Evolutionary conservation across 2,113 vertebrate genomes (phyloP).

Genomic region (Sylvietta virens): DNA sequence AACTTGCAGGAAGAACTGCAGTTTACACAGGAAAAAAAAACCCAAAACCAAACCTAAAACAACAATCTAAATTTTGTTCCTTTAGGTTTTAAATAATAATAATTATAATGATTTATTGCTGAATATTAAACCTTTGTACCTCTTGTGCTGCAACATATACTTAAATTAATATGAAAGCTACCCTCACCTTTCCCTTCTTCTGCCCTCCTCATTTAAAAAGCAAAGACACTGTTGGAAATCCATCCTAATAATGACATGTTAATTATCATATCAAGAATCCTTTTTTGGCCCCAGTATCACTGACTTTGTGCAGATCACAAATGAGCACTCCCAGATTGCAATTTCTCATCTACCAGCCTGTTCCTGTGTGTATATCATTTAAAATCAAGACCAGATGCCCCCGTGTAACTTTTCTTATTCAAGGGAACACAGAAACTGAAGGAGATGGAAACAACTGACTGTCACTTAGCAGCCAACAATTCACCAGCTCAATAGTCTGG

Average conservation of each 20-base stretch:
- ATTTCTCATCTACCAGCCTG: background rate
- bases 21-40: background rate
- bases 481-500: background rate
- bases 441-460: background rate
- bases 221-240: background rate
- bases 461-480: background rate
- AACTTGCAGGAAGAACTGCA: background rate
- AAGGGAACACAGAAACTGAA: background rate
- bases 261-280: background rate
- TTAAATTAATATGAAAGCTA: background rate
- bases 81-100: background rate
- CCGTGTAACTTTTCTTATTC: background rate
- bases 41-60: background rate
- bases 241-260: background rate
- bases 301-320: background rate
- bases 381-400: background rate
- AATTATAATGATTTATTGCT: background rate
- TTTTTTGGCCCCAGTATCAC: background rate
- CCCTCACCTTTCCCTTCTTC: background rate
- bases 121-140: background rate
- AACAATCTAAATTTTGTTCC: background rate
- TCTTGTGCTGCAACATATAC: background rate
- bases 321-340: background rate
- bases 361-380: background rate
- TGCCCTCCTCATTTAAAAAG: background rate